Percentiles rank a stretch among this genome's conserved stretches.
Conservation (phyloP, 2,888 invertebrate genomes). For the Andrena hattorfiana region DNA sequence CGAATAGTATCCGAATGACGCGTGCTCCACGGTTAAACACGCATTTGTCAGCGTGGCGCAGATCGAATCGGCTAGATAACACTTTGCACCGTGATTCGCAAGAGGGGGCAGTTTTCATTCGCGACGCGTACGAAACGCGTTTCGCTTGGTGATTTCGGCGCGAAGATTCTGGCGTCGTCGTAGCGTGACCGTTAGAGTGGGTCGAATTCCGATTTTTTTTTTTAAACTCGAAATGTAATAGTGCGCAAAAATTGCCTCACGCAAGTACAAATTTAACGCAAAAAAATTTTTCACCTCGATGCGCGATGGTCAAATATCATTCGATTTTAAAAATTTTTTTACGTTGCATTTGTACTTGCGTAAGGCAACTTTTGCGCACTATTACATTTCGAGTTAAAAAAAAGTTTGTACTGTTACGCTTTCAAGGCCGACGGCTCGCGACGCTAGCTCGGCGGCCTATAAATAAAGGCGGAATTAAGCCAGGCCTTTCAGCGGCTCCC, state of each 20-base stretch:
- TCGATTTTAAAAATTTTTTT: too few relatives aligned
- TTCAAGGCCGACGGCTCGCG: slow-evolving; percentile 56
- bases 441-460: neutral
- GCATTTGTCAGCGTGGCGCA: slow-evolving; percentile 26
- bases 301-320: too few relatives aligned
- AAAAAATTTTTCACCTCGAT: too few relatives aligned
- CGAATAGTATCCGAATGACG: slow-evolving; percentile 3
- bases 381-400: too few relatives aligned
- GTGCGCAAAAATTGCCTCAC: too few relatives aligned
- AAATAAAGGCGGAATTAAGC: neutral
- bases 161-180: slow-evolving; percentile 50
- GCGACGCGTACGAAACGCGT: slow-evolving; percentile 34
- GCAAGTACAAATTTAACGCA: too few relatives aligned
- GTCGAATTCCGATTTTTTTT: too few relatives aligned
- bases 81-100: slow-evolving; percentile 13
- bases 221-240: too few relatives aligned
- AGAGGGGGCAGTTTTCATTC: slow-evolving; percentile 38
- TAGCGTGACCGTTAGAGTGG: slow-evolving; percentile 62
- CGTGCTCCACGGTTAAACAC: slow-evolving; percentile 31
- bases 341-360: too few relatives aligned
- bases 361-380: too few relatives aligned
- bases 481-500: neutral
- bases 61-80: slow-evolving; percentile 41
- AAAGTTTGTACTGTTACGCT: slow-evolving; percentile 59
- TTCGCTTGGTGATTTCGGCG: slow-evolving; percentile 41